These are phyloP conservation scores for Lordiphosa andalusiaca DNA, from an alignment of 2,888 invertebrate species.

Conservation along the genomic window DNA sequence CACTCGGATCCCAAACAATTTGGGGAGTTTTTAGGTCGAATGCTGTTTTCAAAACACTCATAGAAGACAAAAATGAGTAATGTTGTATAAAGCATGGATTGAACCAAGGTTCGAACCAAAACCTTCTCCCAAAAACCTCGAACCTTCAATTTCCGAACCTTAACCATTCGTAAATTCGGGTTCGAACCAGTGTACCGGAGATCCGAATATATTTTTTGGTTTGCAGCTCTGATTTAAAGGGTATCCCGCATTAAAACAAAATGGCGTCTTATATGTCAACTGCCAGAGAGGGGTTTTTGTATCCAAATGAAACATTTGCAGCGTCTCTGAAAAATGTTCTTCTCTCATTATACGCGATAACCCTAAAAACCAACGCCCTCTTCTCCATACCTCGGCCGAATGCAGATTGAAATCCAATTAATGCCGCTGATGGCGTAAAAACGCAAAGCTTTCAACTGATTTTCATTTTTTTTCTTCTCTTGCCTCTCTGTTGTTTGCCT, in stretches of 20 bases:
- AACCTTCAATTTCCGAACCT: too few relatives aligned
- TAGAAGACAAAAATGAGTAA: too few relatives aligned
- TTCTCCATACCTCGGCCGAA: conserved; percentile 3
- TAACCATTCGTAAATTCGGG: too few relatives aligned
- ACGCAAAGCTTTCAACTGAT: conserved; percentile 64
- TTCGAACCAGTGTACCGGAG: too few relatives aligned
- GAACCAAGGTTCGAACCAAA: too few relatives aligned
- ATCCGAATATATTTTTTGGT: too few relatives aligned
- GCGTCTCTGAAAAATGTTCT: conserved; percentile 64
- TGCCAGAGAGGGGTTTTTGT: conserved; percentile 28
- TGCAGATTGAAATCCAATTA: conserved; percentile 70
- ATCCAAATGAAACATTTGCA: conserved; percentile 67
- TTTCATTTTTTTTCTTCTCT: conserved; percentile 24
- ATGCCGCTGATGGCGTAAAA: conserved; percentile 57
- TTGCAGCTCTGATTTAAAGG: neutral
- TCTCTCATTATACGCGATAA: conserved; percentile 63
- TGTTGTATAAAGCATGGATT: too few relatives aligned
- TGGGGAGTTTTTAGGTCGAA: too few relatives aligned
- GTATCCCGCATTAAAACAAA: conserved; percentile 16
- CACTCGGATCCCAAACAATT: too few relatives aligned
- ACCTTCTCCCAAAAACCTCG: too few relatives aligned
- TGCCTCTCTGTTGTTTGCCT: conserved; percentile 16
- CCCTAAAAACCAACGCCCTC: conserved; percentile 29
- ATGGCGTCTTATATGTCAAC: conserved; percentile 55
- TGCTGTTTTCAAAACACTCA: too few relatives aligned